Evolutionary conservation across 2,797 vertebrate species (phyloP), one percentile per base, ranked within the genome.

Genomic region (Tauraco hartlaubi): DNA sequence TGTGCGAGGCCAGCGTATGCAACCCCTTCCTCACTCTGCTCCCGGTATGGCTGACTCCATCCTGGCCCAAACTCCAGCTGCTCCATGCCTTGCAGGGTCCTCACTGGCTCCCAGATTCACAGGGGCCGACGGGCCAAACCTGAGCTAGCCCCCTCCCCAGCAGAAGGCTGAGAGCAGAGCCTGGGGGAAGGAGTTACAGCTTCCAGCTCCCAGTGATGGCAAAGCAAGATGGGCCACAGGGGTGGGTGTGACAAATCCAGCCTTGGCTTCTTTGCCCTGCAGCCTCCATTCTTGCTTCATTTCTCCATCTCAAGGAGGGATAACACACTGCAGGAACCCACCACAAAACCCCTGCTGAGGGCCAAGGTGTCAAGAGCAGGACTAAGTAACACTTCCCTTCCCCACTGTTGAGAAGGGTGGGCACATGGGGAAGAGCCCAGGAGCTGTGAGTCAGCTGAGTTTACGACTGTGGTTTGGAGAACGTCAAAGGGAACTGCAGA

Each of bases 101-200:
- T 39, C 51, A 81, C 55, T 3, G 5, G 48, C 31, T 69, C 29
- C 20, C 0, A 2, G 31, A 39, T 67, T 74, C 88, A 22, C 0
- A 0, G 6, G 6, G 48, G 19, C 23, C 6, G 5, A 46, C 0
- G 8, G 15, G 15, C 26, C 55, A 64, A 82, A 9, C 26, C 63
- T 28, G 3, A 87, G 58, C 61, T 16, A 58, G 29, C 15, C 25
- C 49, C 52, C 20, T 12, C 9, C 37, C 35, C 22, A 11, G 51
- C 5, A 46, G 15, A 37, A 29, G 39, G 39, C 56, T 11, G 55
- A 78, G 46, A 72, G n/a, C 26, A 61, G 37, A 54, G 43, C 33
- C 29, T 17, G 12, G n/a, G 37, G 51, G 35, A 68, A 68, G 25
- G 68, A 63, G 17, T 79, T 56, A 31, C 28, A 69, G 37, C 17